Evolutionary conservation across 2,888 invertebrate species (phyloP).

Genomic region (Sminthurides aquaticus): DNA sequence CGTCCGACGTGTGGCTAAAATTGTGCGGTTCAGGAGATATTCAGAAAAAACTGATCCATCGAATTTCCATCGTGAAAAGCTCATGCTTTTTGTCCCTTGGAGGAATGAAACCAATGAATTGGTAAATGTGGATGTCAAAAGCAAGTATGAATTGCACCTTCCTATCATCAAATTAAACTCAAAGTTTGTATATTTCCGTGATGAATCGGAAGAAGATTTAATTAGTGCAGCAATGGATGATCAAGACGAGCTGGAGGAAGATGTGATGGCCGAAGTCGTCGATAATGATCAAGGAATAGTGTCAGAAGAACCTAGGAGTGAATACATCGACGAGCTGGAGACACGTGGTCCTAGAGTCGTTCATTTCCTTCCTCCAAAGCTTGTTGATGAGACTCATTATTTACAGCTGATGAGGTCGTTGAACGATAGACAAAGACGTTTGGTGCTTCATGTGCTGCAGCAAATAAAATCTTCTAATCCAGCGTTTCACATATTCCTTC

Average conservation of each 20-base stretch:
- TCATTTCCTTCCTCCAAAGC: not conserved
- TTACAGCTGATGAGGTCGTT: constrained; percentile 10
- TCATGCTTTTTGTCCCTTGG: constrained; percentile 45
- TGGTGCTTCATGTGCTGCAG: constrained; percentile 13
- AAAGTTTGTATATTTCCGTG: not conserved
- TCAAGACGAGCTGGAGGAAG: not conserved
- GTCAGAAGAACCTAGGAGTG: not conserved
- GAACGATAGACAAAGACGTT: constrained; percentile 21
- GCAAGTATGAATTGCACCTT: not conserved
- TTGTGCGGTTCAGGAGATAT: constrained; percentile 33
- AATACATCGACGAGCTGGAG: not conserved
- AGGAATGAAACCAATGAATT: constrained; percentile 37
- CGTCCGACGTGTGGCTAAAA: constrained; percentile 7
- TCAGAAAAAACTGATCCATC: constrained; percentile 31
- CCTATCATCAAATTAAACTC: not conserved
- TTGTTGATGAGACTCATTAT: not conserved
- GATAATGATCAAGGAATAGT: not conserved
- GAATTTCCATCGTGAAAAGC: constrained; percentile 42
- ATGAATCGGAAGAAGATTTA: not conserved
- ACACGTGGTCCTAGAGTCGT: not conserved
- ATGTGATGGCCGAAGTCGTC: not conserved
- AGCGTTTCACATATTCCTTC: constrained; percentile 38
- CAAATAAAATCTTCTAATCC: not conserved
- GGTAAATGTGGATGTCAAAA: not conserved
- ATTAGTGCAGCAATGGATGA: not conserved